Evolutionary conservation across 2,888 invertebrate species (phyloP), one percentile per base, ranked within the genome.

Genomic region (Euplexia lucipara): DNA sequence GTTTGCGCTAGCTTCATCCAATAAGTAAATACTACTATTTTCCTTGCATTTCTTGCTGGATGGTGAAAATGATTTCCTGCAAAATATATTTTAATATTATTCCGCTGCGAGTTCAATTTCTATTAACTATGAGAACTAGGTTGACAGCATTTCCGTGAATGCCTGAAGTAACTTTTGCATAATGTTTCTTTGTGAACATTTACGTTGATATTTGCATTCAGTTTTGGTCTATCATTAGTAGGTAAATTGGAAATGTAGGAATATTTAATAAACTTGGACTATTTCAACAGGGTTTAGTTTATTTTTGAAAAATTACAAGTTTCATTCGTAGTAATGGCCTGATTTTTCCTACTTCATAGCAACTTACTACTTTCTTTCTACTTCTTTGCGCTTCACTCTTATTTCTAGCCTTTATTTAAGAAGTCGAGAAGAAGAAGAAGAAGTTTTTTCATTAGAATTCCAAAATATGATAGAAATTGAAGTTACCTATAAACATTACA

Each of bases 61-160:
- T 32, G 30, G 30, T 44, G 59, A 41, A n/a, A 37, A 26, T 51
- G 4, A 59, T 65, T 64, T 45, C 44, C 53, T 52, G 48, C 44
- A 49, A 63, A 64, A 41, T 63, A 53, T n/a, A 26, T 57, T 72
- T 53, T 32, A 53, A 56, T 65, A 57, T 58, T 52, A 57, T 53
- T 56, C 42, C 39, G 35, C 39, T 53, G 53, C 52, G 26, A 10
- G 52, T 59, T 56, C 16, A 47, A 52, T 56, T 74, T 35, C 26
- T 39, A 47, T 34, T 18, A 71, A 56, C 49, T 45, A 32, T n/a
- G 14, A 32, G 32, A 65, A 74, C 35, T 65, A 35, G 53, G 54
- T 71, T 77, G 51, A 45, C 37, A 44, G 18, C 35, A 51, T 78
- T 54, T 74, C 37, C 53, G 32, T 30, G 18, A 34, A 74, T 39